A percentile compares a stretch with the other conserved stretches of the same genome.
phyloP scores from a whole-genome alignment of 1,140 invertebrate species.

The Drosophila trapezifrons region DNA sequence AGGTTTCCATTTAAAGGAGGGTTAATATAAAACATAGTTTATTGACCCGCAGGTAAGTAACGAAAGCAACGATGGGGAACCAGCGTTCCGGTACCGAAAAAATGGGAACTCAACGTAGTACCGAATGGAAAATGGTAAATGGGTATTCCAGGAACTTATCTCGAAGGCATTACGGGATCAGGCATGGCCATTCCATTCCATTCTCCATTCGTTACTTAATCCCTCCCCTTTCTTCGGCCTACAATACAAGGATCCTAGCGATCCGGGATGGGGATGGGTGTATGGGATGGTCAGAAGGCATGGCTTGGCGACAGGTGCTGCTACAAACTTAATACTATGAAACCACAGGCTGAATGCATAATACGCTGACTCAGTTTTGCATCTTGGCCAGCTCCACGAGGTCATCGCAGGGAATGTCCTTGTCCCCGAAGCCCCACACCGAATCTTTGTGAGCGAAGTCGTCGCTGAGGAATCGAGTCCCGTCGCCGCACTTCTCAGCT shows the following conservation, averaged over 20 bases:
- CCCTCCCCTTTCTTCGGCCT: background rate
- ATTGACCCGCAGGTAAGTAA: conserved; percentile 63
- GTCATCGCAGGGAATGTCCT: conserved; percentile 85
- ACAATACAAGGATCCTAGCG: conserved; percentile 28
- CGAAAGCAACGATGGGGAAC: conserved; percentile 49
- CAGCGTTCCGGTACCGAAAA: conserved; percentile 11
- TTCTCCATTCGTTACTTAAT: background rate
- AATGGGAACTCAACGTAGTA: background rate
- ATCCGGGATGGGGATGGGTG: conserved; percentile 18
- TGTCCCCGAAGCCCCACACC: conserved; percentile 87
- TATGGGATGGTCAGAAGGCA: conserved; percentile 24
- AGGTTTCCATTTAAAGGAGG: background rate
- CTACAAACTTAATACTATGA: conserved; percentile 55
- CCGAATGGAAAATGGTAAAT: background rate
- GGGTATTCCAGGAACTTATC: background rate
- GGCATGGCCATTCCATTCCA: no score
- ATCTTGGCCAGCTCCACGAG: conserved; percentile 85
- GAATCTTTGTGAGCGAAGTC: conserved; percentile 77
- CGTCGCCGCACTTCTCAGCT: conserved; percentile 88
- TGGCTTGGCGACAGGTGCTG: conserved; percentile 35
- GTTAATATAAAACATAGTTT: conserved; percentile 57
- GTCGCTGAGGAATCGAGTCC: conserved; percentile 84
- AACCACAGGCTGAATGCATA: conserved; percentile 51
- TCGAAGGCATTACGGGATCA: no score
- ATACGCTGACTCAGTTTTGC: conserved; percentile 63